A percentile compares a stretch with the other conserved stretches of the same genome.
Conservation (phyloP, 1,140 invertebrate genomes). For the Subanguina moxae region DNA sequence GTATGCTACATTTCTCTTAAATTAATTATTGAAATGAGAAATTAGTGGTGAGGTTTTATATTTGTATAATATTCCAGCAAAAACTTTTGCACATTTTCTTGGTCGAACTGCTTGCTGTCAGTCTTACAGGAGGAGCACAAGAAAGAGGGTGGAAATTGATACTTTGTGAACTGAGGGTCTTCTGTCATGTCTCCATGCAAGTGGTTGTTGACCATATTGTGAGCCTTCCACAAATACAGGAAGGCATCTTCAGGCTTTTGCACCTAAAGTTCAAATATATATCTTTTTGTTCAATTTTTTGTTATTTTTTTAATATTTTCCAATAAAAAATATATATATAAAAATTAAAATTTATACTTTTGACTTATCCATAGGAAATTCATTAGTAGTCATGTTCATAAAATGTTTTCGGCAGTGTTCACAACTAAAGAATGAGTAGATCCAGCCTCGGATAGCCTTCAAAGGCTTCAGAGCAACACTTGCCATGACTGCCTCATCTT, state of each 20-base stretch:
- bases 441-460: conserved; percentile 59
- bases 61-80: conserved; percentile 29
- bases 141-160: conserved; percentile 55
- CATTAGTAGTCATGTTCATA: conserved; percentile 57
- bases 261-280: conserved; percentile 50
- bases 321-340: neutral
- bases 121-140: conserved; percentile 50
- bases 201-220: conserved; percentile 58
- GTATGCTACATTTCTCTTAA: no score
- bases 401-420: conserved; percentile 54
- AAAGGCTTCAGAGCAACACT: conserved; percentile 20
- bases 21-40: neutral
- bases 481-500: neutral
- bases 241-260: conserved; percentile 54
- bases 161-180: conserved; percentile 58
- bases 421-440: conserved; percentile 56
- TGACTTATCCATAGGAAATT: conserved; percentile 55
- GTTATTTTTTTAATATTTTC: neutral
- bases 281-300: neutral
- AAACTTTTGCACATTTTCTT: conserved; percentile 18
- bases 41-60: conserved; percentile 20
- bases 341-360: conserved; percentile 39
- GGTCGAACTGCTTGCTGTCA: conserved; percentile 11
- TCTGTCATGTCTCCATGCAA: conserved; percentile 44
- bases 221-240: conserved; percentile 57